Conservation (phyloP, 2,888 invertebrate genomes). For the Volucella zonaria region DNA sequence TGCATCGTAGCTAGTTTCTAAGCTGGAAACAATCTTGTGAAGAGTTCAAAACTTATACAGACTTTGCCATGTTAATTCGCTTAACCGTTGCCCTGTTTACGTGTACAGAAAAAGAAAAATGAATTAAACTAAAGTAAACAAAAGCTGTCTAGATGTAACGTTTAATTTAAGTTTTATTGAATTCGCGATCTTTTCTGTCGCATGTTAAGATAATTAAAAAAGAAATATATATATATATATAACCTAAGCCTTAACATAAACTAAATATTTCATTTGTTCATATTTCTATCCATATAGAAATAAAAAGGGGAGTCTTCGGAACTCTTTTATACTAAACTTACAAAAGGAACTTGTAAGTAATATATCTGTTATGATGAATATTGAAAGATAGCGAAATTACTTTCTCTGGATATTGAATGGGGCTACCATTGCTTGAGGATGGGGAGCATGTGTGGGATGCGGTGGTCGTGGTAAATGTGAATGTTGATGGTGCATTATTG, state of each 20-base stretch:
- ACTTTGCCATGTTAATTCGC: too few relatives aligned
- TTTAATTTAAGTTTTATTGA: slow-evolving; percentile 38
- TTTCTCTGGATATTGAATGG: slow-evolving; percentile 76
- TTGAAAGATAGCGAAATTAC: slow-evolving; percentile 23
- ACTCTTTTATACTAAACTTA: slow-evolving; percentile 29
- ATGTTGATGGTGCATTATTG: slow-evolving; percentile 47
- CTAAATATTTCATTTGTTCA: slow-evolving; percentile 46
- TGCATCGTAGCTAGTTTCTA: too few relatives aligned
- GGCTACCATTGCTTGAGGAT: slow-evolving; percentile 75
- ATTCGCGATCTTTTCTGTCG: slow-evolving; percentile 26
- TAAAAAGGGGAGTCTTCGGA: slow-evolving; percentile 12
- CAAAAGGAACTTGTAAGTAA: slow-evolving; percentile 29
- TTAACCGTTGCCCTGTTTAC: too few relatives aligned
- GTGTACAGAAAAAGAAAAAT: too few relatives aligned
- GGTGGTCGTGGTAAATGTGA: slow-evolving; percentile 38
- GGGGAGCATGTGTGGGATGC: slow-evolving; percentile 52
- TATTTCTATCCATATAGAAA: slow-evolving; percentile 25
- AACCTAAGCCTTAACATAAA: slow-evolving; percentile 5
- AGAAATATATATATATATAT: too few relatives aligned
- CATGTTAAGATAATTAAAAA: slow-evolving; percentile 1
- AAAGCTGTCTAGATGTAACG: background rate
- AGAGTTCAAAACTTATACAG: too few relatives aligned
- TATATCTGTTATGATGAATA: slow-evolving; percentile 31
- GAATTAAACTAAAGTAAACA: background rate
- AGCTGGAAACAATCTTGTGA: too few relatives aligned